Evolutionary conservation across 2,113 vertebrate genomes (phyloP), one percentile per base, ranked within the genome.

Genomic region (Erythrocebus patas): DNA sequence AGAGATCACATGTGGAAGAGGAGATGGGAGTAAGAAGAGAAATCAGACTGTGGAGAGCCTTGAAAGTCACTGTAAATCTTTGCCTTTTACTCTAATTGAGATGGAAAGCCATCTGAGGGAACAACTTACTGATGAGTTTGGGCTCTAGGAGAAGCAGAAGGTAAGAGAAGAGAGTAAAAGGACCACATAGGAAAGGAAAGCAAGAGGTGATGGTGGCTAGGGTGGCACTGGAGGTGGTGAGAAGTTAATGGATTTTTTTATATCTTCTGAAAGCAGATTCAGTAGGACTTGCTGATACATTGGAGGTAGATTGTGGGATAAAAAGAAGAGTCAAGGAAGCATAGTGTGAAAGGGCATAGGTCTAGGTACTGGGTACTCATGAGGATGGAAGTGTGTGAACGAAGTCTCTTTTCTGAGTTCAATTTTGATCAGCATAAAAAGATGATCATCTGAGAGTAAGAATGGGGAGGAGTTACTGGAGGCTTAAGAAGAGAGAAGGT

Each of bases 351-450:
- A 16, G 16, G n/a, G 6, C 43, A 55, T 14, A 48, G 73, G 18
- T 13, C 5, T 7, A 8, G 10, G 6, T 3, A 0, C 18, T 27
- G 13, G 35, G 64, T 23, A 20, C 57, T 27, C 57, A 1, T 6
- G 38, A n/a, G 1, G 17, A 18, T 76, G 43, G 4, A 45, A 43
- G 3, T 23, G 11, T 55, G 68, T 48, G 20, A 25, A 50, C 38
- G 25, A 38, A 79, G 20, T 32, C 8, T 43, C 70, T 79, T 79
- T 79, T 50, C 78, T 68, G 27, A 86, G n/a, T 83, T 79, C 40
- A 59, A 0, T 64, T 25, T 50, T 93, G 10, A 45, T 61, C 50
- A 38, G 13, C n/a, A 17, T 32, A 81, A 72, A 84, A 86, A 17
- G 13, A 3, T 27, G 17, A 43, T 87, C 55, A 23, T 35, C 27